Evolutionary conservation across 2,113 vertebrate genomes (phyloP).

Genomic region (Lepus americanus): DNA sequence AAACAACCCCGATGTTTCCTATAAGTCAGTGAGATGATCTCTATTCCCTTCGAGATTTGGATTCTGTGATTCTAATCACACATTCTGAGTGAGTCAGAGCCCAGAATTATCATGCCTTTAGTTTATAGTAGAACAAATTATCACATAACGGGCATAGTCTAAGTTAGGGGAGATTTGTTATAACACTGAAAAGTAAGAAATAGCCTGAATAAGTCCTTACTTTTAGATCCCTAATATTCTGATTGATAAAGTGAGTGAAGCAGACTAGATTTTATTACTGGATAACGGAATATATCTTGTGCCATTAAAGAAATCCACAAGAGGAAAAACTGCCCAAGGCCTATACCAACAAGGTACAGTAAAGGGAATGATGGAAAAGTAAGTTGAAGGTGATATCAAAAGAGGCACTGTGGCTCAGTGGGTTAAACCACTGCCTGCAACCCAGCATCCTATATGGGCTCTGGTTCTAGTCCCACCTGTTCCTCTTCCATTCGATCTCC

Average conservation of each 20-base stretch:
- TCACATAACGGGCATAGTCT: conserved; percentile 56
- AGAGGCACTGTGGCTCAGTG: neutral
- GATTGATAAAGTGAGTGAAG: neutral
- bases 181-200: conserved; percentile 10
- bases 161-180: conserved; percentile 26
- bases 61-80: conserved; percentile 73
- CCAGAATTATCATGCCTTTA: conserved; percentile 72
- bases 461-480: no score
- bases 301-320: neutral
- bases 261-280: neutral
- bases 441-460: no score
- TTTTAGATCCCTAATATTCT: neutral
- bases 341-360: neutral
- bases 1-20: conserved; percentile 56
- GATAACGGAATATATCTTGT: neutral
- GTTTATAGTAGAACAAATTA: conserved; percentile 41
- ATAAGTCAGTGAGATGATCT: conserved; percentile 64
- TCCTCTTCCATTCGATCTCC: no score
- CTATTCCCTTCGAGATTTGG: conserved; percentile 73
- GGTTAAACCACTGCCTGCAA: no score
- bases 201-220: neutral
- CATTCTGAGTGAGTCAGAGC: conserved; percentile 77
- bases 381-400: neutral
- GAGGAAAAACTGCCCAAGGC: neutral
- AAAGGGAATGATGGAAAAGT: neutral